These are phyloP conservation scores for Micropoecilia bifurca DNA, from an alignment of 2,797 vertebrate species.

Conservation along the genomic window DNA sequence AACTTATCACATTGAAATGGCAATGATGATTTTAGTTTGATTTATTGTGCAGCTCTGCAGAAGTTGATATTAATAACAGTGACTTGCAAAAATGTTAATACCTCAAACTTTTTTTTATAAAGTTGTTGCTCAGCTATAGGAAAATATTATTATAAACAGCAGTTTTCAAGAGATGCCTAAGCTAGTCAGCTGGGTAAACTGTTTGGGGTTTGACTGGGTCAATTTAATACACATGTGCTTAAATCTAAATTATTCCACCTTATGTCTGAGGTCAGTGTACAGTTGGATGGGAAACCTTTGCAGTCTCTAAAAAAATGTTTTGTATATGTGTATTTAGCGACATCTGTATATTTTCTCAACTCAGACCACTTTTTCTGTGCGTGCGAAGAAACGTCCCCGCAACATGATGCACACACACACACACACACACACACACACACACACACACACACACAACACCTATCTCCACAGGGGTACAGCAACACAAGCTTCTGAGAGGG, in stretches of 20 bases:
- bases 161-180: not conserved
- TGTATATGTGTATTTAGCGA: not conserved
- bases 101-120: not conserved
- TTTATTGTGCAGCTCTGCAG: not conserved
- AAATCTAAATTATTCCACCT: not conserved
- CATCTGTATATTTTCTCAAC: not conserved
- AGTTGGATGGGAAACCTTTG: not conserved
- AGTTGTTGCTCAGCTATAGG: not conserved
- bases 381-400: not conserved
- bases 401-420: not conserved
- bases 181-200: not conserved
- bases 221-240: not conserved
- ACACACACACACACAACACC: not conserved
- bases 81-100: not conserved
- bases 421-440: not conserved
- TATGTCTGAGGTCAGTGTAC: not conserved
- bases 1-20: not conserved
- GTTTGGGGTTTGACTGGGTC: not conserved
- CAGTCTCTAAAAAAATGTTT: not conserved
- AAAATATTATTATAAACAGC: not conserved
- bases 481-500: constrained; percentile 61
- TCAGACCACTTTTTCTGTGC: not conserved
- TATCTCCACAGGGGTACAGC: constrained; percentile 32
- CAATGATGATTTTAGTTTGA: not conserved
- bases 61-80: not conserved